These are phyloP conservation scores for Adelges cooleyi DNA, from an alignment of 1,140 invertebrate species.

Conservation along the genomic window DNA sequence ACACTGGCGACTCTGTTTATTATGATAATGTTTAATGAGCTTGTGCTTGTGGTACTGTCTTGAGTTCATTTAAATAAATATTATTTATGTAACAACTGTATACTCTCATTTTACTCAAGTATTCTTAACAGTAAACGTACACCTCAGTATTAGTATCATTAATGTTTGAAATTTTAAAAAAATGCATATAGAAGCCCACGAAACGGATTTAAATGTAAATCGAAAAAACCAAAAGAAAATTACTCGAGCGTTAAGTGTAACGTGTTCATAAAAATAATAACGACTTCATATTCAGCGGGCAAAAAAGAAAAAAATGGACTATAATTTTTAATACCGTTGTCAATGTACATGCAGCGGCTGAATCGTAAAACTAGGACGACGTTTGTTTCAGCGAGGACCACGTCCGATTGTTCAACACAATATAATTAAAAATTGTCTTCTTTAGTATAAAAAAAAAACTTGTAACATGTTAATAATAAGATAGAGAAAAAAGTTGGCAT, in stretches of 20 bases:
- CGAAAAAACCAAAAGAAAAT: neutral
- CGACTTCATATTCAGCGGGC: slow-evolving; percentile 3
- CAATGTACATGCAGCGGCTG: neutral
- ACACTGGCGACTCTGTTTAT: no score
- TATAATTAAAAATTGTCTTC: slow-evolving; percentile 24
- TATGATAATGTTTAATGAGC: no score
- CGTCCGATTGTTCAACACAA: slow-evolving; percentile 3
- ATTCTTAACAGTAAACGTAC: no score
- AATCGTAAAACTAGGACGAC: slow-evolving; percentile 7
- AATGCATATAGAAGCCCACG: no score
- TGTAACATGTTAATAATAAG: neutral
- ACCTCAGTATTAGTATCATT: no score
- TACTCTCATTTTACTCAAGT: no score
- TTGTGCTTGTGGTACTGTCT: no score
- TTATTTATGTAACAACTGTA: no score
- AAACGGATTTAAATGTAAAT: no score
- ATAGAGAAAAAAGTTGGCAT: neutral
- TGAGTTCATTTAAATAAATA: no score
- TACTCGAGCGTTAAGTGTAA: slow-evolving; percentile 11
- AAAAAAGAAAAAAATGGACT: slow-evolving; percentile 16
- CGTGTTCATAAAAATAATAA: slow-evolving; percentile 25
- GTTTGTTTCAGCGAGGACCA: neutral
- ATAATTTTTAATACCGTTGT: slow-evolving; percentile 21
- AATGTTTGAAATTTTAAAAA: no score
- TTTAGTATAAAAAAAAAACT: neutral